These are phyloP conservation scores for Pachycephala philippinensis DNA, from an alignment of 2,113 vertebrate species.

Conservation along the genomic window DNA sequence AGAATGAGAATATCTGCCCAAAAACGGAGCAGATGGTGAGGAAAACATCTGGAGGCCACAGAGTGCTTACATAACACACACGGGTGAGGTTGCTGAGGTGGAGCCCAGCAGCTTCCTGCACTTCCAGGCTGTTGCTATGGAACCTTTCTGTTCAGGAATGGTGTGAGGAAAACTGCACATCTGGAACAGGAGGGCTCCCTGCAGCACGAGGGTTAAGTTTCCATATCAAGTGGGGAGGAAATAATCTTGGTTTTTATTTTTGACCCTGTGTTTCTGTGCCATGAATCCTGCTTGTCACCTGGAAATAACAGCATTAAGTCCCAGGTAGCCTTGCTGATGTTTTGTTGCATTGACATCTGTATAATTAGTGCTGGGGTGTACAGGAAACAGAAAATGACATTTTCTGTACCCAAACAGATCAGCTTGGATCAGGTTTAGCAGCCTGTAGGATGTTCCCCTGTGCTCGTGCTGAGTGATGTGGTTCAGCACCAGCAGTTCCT, in stretches of 20 bases:
- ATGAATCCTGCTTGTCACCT: background rate
- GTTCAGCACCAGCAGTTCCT: background rate
- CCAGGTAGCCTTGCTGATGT: background rate
- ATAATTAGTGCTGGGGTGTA: background rate
- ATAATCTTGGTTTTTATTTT: background rate
- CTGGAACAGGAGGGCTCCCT: background rate
- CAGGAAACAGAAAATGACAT: background rate
- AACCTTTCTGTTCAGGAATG: constrained; percentile 1
- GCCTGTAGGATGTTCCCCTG: background rate
- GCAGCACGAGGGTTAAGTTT: background rate
- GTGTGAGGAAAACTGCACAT: background rate
- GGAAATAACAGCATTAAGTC: background rate
- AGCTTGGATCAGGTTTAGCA: background rate
- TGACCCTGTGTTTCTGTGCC: background rate
- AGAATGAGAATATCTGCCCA: background rate
- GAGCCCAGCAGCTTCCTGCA: background rate
- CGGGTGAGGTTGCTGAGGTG: background rate
- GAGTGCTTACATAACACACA: background rate
- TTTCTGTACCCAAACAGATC: background rate
- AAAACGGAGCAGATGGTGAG: background rate
- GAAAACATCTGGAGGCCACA: constrained; percentile 17
- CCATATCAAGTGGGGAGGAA: too few relatives aligned
- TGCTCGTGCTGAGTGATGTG: background rate
- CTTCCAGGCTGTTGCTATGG: constrained; percentile 46
- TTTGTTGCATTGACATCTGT: background rate